Evolutionary conservation across 2,888 invertebrate species (phyloP), one percentile per base, ranked within the genome.

Genomic region (Noctua pronuba): DNA sequence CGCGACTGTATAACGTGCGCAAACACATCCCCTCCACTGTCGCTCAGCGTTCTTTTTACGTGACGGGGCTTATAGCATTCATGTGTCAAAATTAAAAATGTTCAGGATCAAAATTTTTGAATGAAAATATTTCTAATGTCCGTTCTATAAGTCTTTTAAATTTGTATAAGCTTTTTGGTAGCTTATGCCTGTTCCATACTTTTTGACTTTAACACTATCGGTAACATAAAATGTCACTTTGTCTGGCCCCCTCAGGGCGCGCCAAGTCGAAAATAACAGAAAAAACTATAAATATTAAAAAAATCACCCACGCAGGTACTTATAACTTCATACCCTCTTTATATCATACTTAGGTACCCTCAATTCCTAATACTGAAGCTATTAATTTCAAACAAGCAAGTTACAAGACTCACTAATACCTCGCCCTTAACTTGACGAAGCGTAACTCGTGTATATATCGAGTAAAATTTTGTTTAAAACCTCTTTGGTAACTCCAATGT

Each of bases 391-490:
- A 70, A 55, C 71, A 69, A 65, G 52, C 52, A 73, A 83, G 74
- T 75, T 52, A 58, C 65, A 79, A 78, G 46, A 82, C 68, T 86
- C 66, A 49, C 60, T 86, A 83, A 86, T 83, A 79, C 84, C 74
- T 31, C 41, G 7, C 65, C n/a, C 74, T 24, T 62, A 86, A 75
- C 86, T 75, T 74, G 49, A 69, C 67, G 73, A 64, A 8, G 28
- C 44, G 21, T 71, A 55, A 76, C 76, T 74, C 70, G 10, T 73
- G 67, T 71, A 77, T 77, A 77, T 77, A 72, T 77, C 60, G 60
- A 66, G 75, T 70, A 69, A 86, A 86, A 86, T 84, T 83, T 66
- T 73, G 74, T 78, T 75, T 62, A 46, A 78, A 86, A 83, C 83
- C 66, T 68, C 49, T 64, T 72, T 66, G 18, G 24, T 76, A 82